Percentiles rank a stretch among this genome's conserved stretches.
These are phyloP conservation scores for Elephas maximus DNA, from an alignment of 2,113 vertebrate species.

Conservation along the genomic window DNA sequence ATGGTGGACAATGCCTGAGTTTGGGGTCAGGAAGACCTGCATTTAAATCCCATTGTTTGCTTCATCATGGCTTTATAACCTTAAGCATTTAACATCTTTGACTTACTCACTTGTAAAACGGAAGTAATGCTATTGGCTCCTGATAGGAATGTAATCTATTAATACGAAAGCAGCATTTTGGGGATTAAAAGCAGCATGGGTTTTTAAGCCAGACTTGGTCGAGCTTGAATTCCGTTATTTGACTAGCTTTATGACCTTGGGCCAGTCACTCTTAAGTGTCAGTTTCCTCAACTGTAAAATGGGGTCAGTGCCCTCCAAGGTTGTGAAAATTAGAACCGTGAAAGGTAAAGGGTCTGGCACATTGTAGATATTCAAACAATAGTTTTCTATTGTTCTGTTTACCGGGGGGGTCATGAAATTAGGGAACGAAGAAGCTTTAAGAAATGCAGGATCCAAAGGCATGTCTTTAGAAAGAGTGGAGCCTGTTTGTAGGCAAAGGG, in stretches of 20 bases:
- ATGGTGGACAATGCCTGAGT: not conserved
- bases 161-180: not conserved
- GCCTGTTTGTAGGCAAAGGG: not conserved
- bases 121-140: not conserved
- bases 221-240: not conserved
- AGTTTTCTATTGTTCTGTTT: not conserved
- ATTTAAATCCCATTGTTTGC: not conserved
- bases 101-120: constrained; percentile 18
- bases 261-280: not conserved
- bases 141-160: not conserved
- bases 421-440: not conserved
- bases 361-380: not conserved
- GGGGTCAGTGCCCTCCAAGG: not conserved
- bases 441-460: not conserved
- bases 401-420: not conserved
- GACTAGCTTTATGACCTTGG: not conserved
- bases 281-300: constrained; percentile 10
- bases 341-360: not conserved
- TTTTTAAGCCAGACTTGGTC: not conserved
- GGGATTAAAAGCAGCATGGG: constrained; percentile 15
- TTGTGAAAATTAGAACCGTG: constrained; percentile 28
- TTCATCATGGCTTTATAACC: not conserved
- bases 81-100: not conserved
- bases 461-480: not conserved
- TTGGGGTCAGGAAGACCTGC: not conserved